A percentile compares a stretch with the other conserved stretches of the same genome.
Conservation (phyloP, 1,140 invertebrate species). For the Calycopis cecrops region DNA sequence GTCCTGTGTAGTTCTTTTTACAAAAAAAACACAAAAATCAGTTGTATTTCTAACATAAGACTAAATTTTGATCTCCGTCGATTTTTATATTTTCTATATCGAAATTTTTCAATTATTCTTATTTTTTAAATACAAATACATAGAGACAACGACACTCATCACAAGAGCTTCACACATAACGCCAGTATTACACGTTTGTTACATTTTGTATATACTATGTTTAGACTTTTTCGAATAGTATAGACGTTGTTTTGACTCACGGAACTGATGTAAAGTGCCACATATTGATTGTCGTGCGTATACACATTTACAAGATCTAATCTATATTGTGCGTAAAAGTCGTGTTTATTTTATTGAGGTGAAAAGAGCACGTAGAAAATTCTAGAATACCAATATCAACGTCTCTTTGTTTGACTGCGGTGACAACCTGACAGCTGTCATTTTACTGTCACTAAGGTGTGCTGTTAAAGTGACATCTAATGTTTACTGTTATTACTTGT, state of each 20-base stretch:
- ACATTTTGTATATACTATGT: constrained; percentile 25
- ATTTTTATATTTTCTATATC: not conserved
- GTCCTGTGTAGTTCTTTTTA: not conserved
- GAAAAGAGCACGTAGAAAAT: not conserved
- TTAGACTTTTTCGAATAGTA: constrained; percentile 35
- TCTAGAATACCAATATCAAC: too few relatives aligned
- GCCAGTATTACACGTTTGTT: constrained; percentile 27
- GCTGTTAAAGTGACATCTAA: too few relatives aligned
- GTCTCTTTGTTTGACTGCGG: too few relatives aligned
- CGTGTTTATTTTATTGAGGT: not conserved
- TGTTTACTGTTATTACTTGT: too few relatives aligned
- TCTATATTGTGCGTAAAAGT: too few relatives aligned
- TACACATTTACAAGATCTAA: not conserved
- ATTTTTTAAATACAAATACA: constrained; percentile 21
- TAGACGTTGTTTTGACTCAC: constrained; percentile 33
- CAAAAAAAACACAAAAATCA: too few relatives aligned
- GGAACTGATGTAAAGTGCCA: constrained; percentile 39
- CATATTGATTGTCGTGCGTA: constrained; percentile 30
- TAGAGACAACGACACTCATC: constrained; percentile 43
- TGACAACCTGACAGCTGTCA: too few relatives aligned
- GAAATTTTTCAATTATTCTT: too few relatives aligned
- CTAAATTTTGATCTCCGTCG: not conserved
- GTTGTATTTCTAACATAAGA: constrained; percentile 1
- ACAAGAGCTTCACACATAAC: constrained; percentile 39
- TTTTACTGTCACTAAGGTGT: too few relatives aligned